Evolutionary conservation across 2,113 vertebrate genomes (phyloP), one percentile per base, ranked within the genome.

Genomic region (human (Homo sapiens)): DNA sequence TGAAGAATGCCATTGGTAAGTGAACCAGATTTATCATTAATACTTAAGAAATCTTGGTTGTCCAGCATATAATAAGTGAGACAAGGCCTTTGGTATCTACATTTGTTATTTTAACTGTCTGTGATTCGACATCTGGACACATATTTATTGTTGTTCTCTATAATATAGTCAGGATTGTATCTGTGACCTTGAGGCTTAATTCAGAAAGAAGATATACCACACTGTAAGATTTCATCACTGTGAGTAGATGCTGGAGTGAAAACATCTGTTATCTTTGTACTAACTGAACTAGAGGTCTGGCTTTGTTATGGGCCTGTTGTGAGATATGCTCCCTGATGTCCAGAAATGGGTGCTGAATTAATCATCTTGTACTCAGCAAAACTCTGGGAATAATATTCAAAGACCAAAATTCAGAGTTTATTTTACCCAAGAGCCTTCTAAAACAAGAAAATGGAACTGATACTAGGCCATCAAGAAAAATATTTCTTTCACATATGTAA

Each of bases 91-190:
- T 90, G 7, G 7, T 96, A 38, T 76, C 43, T 87, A n/a, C 5
- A 66, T 22, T 48, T 95, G 32, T 55, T 89, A 45, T 83, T 93
- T 94, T 89, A 22, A 45, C 72, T 96, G 10, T 79, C 25, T 86
- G 68, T 96, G 40, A 78, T 68, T 97, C 85, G 70, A 90, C 32
- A 66, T 83, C 59, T 86, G 50, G 68, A 59, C 80, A 94, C 9
- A 14, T 66, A 70, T 79, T 86, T 94, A 73, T 76, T 96, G 30
- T 20, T 72, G 91, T 59, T 78, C 30, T 88, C 95, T 9, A 12
- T 68, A 76, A 66, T 75, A 45, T 27, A 79, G 70, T 79, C 55
- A 84, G 68, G 27, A 59, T 45, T 57, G 0, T 89, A 72, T 93
- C 48, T 95, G 32, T 55, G 27, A 27, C 38, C 66, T 85, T 66